Evolutionary conservation across 1,140 invertebrate genomes (phyloP).

Genomic region (Brachionus asplanchnoidis): DNA sequence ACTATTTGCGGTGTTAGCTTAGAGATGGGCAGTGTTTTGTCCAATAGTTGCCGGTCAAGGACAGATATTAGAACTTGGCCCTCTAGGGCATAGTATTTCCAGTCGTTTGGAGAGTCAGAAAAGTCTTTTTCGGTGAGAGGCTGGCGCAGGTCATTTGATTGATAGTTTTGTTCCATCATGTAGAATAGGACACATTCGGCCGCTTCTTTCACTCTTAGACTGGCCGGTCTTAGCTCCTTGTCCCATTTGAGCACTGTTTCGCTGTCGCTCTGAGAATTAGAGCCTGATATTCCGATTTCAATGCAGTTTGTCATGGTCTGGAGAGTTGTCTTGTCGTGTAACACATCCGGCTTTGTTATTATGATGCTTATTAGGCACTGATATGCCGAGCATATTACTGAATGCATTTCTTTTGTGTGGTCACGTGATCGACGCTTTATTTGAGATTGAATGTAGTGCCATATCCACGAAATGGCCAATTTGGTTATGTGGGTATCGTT

Average conservation of each 20-base stretch:
- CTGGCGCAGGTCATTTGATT: background rate
- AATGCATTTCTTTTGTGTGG: constrained; percentile 41
- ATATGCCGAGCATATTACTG: constrained; percentile 76
- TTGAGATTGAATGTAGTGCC: constrained; percentile 34
- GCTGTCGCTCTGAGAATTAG: constrained; percentile 63
- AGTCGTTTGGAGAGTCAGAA: background rate
- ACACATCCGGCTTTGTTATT: constrained; percentile 74
- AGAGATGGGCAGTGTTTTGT: constrained; percentile 58
- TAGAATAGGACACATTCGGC: constrained; percentile 83
- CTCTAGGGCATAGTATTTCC: constrained; percentile 80
- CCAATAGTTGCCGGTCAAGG: constrained; percentile 79
- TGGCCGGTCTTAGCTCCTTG: constrained; percentile 89
- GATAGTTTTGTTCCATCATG: constrained; percentile 72
- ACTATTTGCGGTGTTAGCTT: constrained; percentile 64
- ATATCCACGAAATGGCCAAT: constrained; percentile 22
- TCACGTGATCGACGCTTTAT: constrained; percentile 28
- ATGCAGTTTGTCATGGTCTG: constrained; percentile 88
- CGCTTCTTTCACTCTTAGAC: constrained; percentile 88
- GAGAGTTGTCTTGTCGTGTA: constrained; percentile 85
- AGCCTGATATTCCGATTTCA: constrained; percentile 92
- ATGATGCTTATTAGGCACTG: constrained; percentile 86
- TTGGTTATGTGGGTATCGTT: background rate
- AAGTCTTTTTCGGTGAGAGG: background rate
- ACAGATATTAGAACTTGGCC: constrained; percentile 80
- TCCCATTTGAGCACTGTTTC: constrained; percentile 71